These are phyloP conservation scores for Alsophila aescularia DNA, from an alignment of 2,888 invertebrate genomes.

Conservation along the genomic window DNA sequence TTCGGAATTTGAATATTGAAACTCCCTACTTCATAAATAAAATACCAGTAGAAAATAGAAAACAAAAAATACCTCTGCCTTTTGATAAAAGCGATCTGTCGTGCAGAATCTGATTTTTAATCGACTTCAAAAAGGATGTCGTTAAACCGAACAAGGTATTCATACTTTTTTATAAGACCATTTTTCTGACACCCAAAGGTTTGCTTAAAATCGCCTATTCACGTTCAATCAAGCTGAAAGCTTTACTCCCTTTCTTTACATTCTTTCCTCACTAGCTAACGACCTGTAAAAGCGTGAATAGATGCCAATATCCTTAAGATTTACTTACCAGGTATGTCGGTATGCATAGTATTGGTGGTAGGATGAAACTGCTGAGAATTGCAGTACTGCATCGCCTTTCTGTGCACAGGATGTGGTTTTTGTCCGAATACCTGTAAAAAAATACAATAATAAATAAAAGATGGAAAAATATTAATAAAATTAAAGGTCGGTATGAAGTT, in stretches of 20 bases:
- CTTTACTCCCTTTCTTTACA: neutral
- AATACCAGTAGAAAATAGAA: neutral
- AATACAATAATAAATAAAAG: neutral
- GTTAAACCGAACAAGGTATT: neutral
- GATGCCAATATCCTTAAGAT: neutral
- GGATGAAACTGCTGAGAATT: slow-evolving; percentile 89
- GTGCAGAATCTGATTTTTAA: neutral
- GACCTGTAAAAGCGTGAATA: slow-evolving; percentile 17
- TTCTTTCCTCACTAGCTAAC: slow-evolving; percentile 8
- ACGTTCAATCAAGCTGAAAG: slow-evolving; percentile 31
- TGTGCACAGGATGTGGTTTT: slow-evolving; percentile 89
- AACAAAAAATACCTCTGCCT: neutral
- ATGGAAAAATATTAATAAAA: neutral
- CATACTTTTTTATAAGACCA: neutral
- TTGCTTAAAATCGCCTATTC: slow-evolving; percentile 2
- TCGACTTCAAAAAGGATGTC: neutral
- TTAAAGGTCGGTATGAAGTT: neutral
- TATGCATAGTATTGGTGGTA: slow-evolving; percentile 91
- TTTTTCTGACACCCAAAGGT: neutral
- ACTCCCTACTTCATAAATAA: too few relatives aligned
- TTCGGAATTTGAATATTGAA: too few relatives aligned
- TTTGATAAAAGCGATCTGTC: slow-evolving; percentile 3
- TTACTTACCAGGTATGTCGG: slow-evolving; percentile 89
- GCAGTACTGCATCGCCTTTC: slow-evolving; percentile 90
- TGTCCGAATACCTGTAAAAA: slow-evolving; percentile 88